phyloP scores from a whole-genome alignment of 2,797 vertebrate species.

The Melanitta fusca region DNA sequence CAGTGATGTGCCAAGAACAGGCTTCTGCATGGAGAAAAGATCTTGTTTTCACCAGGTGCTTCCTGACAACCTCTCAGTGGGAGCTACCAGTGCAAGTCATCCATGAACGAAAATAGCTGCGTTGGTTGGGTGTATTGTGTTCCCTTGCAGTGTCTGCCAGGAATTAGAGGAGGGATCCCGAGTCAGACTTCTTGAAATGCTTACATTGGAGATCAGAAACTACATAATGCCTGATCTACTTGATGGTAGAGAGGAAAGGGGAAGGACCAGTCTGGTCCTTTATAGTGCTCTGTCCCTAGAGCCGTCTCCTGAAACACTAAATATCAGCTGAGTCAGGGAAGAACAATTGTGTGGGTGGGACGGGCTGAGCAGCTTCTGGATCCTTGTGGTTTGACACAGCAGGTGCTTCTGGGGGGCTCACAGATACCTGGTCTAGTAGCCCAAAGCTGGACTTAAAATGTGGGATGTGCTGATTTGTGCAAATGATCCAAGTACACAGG shows the following conservation, averaged over 20 bases:
- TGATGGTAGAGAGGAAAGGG: background rate
- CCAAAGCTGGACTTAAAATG: background rate
- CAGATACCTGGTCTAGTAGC: background rate
- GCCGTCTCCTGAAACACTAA: background rate
- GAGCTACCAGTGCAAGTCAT: background rate
- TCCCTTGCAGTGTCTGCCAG: background rate
- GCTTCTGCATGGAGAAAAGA: background rate
- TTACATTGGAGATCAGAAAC: background rate
- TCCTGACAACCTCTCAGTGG: fast-evolving
- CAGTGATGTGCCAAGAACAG: background rate
- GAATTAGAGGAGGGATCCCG: background rate
- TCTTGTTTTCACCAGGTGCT: background rate
- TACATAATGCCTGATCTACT: background rate
- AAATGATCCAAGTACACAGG: background rate
- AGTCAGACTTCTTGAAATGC: background rate
- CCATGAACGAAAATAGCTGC: background rate
- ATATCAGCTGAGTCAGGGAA: background rate
- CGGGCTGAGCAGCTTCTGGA: background rate
- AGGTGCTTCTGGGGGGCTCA: background rate
- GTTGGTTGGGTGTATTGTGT: background rate
- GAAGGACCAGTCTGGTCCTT: background rate
- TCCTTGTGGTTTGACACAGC: background rate
- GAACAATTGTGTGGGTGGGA: no score
- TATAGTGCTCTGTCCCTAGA: background rate
- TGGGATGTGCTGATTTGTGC: background rate